Conservation (phyloP, 2,797 vertebrate genomes). For the Paguma larvata region DNA sequence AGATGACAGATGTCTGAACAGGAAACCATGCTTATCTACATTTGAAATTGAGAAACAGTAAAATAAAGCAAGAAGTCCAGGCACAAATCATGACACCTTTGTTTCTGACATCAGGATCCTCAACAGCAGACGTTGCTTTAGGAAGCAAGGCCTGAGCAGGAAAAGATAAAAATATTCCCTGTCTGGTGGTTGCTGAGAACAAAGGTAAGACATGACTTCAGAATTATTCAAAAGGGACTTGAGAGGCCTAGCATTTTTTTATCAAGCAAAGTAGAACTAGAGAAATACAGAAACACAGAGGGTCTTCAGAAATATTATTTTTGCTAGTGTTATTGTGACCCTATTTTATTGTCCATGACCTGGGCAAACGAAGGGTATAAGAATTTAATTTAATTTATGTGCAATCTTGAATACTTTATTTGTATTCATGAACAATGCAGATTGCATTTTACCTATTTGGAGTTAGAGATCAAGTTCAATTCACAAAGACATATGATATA, state of each 20-base stretch:
- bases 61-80: not conserved
- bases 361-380: not conserved
- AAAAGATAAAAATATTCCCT: not conserved
- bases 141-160: not conserved
- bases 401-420: not conserved
- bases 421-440: not conserved
- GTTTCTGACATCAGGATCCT: not conserved
- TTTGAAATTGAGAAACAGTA: not conserved
- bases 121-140: not conserved
- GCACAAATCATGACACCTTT: not conserved
- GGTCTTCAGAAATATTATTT: conserved; percentile 35
- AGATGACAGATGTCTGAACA: not conserved
- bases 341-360: not conserved
- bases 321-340: not conserved
- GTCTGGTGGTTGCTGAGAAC: not conserved
- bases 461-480: conserved; percentile 17
- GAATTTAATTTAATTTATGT: not conserved
- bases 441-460: not conserved
- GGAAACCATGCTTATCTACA: not conserved
- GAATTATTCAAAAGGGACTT: not conserved
- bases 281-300: too few species aligned
- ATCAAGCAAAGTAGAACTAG: conserved; percentile 1
- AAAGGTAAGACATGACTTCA: not conserved
- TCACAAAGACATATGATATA: not conserved
- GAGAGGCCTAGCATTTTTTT: not conserved